These are phyloP conservation scores for Ladona fulva DNA, from an alignment of 1,140 invertebrate species.

Conservation along the genomic window DNA sequence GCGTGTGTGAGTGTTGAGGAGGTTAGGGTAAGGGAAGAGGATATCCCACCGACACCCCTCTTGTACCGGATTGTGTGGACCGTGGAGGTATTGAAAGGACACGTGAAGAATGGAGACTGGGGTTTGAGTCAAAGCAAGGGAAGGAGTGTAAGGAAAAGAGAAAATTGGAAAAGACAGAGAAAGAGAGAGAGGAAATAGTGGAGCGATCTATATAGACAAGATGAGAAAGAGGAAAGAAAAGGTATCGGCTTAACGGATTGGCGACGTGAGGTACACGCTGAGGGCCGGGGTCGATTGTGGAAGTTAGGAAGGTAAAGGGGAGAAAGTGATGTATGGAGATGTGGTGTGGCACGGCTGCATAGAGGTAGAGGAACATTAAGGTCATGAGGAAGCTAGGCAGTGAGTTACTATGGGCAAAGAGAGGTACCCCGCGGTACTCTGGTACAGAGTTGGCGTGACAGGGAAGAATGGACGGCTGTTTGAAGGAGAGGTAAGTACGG, in stretches of 20 bases:
- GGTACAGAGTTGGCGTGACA: not conserved
- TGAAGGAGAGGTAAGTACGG: not conserved
- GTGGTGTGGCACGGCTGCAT: no score
- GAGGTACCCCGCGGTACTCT: not conserved
- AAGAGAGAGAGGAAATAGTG: no score
- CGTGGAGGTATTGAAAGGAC: not conserved
- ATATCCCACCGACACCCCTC: not conserved
- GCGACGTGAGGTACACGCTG: no score
- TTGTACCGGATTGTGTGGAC: not conserved
- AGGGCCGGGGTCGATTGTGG: not conserved
- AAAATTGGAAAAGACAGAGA: no score
- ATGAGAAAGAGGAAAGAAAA: no score
- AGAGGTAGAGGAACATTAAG: not conserved
- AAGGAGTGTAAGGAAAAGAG: no score
- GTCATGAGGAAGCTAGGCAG: not conserved
- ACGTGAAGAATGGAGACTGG: not conserved
- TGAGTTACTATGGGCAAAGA: not conserved
- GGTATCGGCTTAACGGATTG: no score
- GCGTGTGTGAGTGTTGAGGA: not conserved
- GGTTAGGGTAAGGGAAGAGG: not conserved
- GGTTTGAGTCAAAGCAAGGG: not conserved
- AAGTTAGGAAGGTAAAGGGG: not conserved
- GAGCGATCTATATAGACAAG: no score
- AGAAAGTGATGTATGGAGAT: no score
- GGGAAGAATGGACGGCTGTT: not conserved